Evolutionary conservation across 2,888 invertebrate genomes (phyloP).

Genomic region (Xestia xanthographa): DNA sequence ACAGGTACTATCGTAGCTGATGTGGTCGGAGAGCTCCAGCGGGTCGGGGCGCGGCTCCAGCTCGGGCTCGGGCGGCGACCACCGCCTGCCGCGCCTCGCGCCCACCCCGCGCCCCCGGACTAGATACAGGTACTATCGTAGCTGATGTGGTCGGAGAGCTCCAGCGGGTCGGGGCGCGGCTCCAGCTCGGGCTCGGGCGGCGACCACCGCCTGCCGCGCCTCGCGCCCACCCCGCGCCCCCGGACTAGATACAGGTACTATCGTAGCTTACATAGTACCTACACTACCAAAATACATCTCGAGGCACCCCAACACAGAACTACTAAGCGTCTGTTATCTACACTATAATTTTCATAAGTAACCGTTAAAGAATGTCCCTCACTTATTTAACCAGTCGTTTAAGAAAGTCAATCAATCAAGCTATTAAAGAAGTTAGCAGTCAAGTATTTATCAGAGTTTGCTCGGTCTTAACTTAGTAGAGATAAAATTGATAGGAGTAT

Average conservation of each 20-base stretch:
- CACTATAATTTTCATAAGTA: too few species aligned
- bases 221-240: constrained; percentile 70
- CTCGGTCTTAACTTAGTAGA: neutral
- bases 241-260: constrained; percentile 82
- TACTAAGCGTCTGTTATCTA: neutral
- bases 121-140: constrained; percentile 77
- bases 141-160: constrained; percentile 88
- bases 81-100: constrained; percentile 57
- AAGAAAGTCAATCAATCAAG: too few species aligned
- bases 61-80: constrained; percentile 75
- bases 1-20: constrained; percentile 76
- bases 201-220: constrained; percentile 57
- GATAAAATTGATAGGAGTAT: neutral
- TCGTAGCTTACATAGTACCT: neutral
- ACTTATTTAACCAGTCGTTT: neutral
- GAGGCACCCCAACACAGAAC: neutral
- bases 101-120: constrained; percentile 77
- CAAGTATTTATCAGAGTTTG: neutral
- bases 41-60: constrained; percentile 88
- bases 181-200: constrained; percentile 83
- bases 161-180: constrained; percentile 87
- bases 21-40: constrained; percentile 88
- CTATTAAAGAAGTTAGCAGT: too few species aligned
- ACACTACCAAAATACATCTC: neutral
- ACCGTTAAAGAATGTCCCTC: neutral